Evolutionary conservation across 2,113 vertebrate species (phyloP).

Genomic region (Hyaena hyaena): DNA sequence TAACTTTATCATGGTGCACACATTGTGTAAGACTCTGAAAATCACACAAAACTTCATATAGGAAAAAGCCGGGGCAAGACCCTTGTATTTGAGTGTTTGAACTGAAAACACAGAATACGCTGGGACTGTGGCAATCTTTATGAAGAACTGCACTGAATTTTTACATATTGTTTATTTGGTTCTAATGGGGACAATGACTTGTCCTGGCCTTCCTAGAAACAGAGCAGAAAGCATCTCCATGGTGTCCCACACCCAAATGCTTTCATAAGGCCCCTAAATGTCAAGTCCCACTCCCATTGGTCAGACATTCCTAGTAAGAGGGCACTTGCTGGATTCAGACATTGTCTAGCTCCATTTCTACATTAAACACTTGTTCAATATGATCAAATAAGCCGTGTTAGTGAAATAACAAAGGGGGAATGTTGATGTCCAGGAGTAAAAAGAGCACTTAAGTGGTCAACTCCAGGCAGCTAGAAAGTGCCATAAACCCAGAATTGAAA

Average conservation of each 20-base stretch:
- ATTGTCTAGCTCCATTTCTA: not conserved
- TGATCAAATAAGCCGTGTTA: not conserved
- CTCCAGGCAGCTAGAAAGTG: not conserved
- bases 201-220: not conserved
- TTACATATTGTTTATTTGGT: not conserved
- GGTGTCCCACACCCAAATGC: not conserved
- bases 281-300: not conserved
- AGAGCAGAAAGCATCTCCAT: not conserved
- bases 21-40: not conserved
- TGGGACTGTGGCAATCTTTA: not conserved
- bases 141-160: not conserved
- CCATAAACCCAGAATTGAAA: not conserved
- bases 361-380: not conserved
- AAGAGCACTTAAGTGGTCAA: not conserved
- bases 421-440: not conserved
- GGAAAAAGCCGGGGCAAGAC: not conserved
- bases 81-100: not conserved
- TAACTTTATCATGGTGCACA: conserved; percentile 20
- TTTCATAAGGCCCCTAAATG: not conserved
- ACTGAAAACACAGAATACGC: conserved; percentile 23
- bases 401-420: not conserved
- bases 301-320: not conserved
- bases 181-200: not conserved
- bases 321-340: not conserved
- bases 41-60: not conserved